A percentile compares a stretch with the other conserved stretches of the same genome.
Conservation (phyloP, 2,797 vertebrate species). For the Cuculus canorus region DNA sequence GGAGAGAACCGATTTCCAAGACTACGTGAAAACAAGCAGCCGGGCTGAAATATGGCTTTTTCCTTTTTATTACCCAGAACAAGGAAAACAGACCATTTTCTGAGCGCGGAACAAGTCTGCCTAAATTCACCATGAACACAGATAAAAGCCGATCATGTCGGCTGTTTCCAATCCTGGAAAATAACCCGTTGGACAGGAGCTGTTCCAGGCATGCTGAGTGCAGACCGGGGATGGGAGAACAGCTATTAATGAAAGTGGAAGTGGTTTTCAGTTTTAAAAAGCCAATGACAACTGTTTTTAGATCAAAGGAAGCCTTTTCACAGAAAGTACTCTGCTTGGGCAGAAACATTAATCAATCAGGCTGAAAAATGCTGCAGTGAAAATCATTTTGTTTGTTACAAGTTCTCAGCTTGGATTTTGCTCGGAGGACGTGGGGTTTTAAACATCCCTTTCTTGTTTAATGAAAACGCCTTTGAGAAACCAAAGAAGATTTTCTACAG, state of each 20-base stretch:
- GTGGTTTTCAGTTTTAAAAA: constrained; percentile 11
- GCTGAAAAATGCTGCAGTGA: neutral
- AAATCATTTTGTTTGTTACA: neutral
- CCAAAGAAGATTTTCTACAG: neutral
- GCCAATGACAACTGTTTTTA: neutral
- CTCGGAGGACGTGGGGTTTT: neutral
- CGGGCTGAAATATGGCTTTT: neutral
- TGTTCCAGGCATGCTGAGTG: neutral
- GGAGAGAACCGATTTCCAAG: neutral
- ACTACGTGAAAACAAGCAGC: neutral
- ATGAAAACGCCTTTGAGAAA: neutral
- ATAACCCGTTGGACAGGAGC: neutral
- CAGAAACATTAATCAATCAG: neutral
- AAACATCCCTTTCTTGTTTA: neutral
- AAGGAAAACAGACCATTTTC: neutral
- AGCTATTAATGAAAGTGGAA: neutral
- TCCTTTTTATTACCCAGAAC: neutral
- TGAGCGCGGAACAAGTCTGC: neutral
- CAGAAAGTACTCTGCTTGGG: neutral
- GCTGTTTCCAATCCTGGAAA: neutral
- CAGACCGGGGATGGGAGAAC: neutral
- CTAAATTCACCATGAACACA: neutral
- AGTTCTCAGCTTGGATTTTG: neutral
- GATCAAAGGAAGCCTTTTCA: constrained; percentile 9
- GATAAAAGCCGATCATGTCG: neutral